These are phyloP conservation scores for Malurus leucopterus DNA, from an alignment of 2,797 vertebrate species.

Conservation along the genomic window DNA sequence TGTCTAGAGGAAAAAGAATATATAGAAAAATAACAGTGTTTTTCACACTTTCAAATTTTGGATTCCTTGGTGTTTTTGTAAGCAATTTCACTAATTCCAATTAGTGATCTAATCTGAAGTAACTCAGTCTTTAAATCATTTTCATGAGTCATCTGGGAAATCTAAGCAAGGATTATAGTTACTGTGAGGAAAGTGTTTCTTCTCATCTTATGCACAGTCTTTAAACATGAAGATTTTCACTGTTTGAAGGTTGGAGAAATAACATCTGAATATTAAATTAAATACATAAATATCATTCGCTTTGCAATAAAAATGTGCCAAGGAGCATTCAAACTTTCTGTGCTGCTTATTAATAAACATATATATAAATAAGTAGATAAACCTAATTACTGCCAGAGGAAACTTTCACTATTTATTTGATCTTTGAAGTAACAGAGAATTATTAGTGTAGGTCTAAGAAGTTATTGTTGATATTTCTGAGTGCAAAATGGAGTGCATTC, in stretches of 20 bases:
- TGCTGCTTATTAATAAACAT: background rate
- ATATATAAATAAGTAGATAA: background rate
- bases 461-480: background rate
- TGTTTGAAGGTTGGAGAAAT: background rate
- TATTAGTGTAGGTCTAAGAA: background rate
- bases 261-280: background rate
- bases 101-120: background rate
- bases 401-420: background rate
- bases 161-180: background rate
- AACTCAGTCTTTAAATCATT: background rate
- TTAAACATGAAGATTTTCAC: background rate
- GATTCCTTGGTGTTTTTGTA: background rate
- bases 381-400: background rate
- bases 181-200: background rate
- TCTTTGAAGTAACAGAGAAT: background rate
- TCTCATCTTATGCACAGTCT: background rate
- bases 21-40: background rate
- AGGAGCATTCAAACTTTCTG: background rate
- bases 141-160: background rate
- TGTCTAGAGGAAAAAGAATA: background rate
- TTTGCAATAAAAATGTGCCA: background rate
- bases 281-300: background rate
- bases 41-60: background rate
- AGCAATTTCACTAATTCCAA: background rate
- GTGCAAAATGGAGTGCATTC: background rate